Evolutionary conservation across 1,140 invertebrate genomes (phyloP).

Genomic region (Theocolax elegans): DNA sequence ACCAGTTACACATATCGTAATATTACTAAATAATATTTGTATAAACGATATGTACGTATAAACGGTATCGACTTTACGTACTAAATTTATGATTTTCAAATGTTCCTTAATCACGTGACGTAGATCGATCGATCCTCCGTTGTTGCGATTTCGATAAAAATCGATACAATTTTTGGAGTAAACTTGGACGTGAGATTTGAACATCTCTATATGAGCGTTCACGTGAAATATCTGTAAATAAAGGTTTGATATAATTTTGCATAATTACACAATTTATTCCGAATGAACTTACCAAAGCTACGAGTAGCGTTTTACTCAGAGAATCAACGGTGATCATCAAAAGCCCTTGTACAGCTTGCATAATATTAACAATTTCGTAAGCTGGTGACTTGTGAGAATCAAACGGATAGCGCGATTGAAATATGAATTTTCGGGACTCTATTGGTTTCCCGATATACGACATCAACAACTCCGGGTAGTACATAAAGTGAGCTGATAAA

Average conservation of each 20-base stretch:
- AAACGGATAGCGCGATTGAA: constrained; percentile 17
- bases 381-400: background rate
- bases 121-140: background rate
- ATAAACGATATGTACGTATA: background rate
- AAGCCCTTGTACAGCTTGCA: background rate
- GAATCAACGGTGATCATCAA: background rate
- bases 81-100: background rate
- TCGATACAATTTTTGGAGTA: background rate
- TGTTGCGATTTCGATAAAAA: background rate
- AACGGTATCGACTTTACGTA: background rate
- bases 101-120: background rate
- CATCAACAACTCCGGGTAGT: background rate
- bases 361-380: constrained; percentile 4
- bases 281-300: constrained; percentile 1
- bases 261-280: background rate
- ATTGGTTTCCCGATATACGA: background rate
- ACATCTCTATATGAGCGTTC: background rate
- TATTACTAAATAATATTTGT: background rate
- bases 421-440: background rate
- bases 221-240: constrained; percentile 6
- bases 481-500: background rate
- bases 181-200: background rate
- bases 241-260: background rate
- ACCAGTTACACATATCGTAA: background rate
- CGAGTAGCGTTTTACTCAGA: background rate